These are phyloP conservation scores for Leuciscus waleckii DNA, from an alignment of 2,797 vertebrate species.

Conservation along the genomic window DNA sequence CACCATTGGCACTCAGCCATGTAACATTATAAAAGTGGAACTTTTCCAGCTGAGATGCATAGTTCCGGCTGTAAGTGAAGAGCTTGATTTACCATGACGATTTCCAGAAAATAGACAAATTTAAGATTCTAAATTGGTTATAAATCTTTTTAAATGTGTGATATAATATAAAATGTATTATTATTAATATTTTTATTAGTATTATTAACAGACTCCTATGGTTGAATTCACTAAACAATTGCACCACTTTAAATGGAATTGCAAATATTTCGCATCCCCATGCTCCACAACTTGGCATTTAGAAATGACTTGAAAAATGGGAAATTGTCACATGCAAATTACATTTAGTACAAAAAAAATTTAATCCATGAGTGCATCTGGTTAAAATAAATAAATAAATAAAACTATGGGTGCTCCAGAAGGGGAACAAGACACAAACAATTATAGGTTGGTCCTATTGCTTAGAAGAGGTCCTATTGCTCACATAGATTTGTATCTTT, in stretches of 20 bases:
- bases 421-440: too few species aligned
- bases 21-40: slow-evolving; percentile 66
- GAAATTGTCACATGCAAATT: too few species aligned
- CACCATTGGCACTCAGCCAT: slow-evolving; percentile 72
- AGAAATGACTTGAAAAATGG: too few species aligned
- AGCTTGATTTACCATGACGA: neutral
- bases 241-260: neutral
- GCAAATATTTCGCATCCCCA: too few species aligned
- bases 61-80: slow-evolving; percentile 79
- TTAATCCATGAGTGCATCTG: too few species aligned
- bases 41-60: slow-evolving; percentile 76
- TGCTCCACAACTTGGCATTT: neutral
- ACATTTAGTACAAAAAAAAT: too few species aligned
- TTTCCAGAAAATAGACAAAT: neutral
- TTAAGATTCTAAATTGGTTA: neutral
- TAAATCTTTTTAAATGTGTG: neutral
- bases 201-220: neutral
- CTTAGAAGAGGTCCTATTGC: too few species aligned
- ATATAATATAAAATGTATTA: neutral
- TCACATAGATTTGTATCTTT: too few species aligned
- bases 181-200: neutral
- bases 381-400: too few species aligned
- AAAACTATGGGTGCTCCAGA: too few species aligned
- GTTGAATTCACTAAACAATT: neutral
- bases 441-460: too few species aligned